These are phyloP conservation scores for Petroica traversi DNA, from an alignment of 2,113 vertebrate species.

Conservation along the genomic window DNA sequence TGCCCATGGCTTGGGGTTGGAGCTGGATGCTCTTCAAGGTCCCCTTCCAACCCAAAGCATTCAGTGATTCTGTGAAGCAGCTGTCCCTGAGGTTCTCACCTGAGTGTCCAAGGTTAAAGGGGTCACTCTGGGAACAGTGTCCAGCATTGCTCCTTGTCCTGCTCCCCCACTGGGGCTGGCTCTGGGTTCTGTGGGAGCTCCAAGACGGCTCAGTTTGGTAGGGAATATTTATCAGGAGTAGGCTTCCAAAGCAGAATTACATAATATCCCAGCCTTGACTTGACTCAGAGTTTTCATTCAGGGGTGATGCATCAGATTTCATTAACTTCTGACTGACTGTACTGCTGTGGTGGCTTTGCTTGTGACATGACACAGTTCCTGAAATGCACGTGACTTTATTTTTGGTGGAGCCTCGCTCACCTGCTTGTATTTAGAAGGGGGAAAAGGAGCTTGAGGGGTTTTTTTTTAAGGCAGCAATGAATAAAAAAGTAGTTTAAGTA, in stretches of 20 bases:
- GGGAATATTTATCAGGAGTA: neutral
- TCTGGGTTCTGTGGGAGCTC: neutral
- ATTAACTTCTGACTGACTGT: neutral
- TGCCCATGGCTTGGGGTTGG: fast-evolving
- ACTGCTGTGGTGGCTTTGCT: neutral
- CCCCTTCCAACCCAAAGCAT: neutral
- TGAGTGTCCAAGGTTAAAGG: neutral
- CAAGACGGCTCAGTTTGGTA: neutral
- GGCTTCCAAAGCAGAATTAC: neutral
- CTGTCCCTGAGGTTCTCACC: neutral
- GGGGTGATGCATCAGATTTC: neutral
- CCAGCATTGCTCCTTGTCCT: neutral
- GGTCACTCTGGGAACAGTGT: fast-evolving
- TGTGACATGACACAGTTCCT: neutral
- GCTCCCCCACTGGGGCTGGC: fast-evolving
- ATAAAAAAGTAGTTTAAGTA: neutral
- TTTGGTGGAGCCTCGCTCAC: neutral
- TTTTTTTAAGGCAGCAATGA: neutral
- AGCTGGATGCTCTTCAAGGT: too few species aligned
- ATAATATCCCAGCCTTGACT: fast-evolving
- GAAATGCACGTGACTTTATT: fast-evolving
- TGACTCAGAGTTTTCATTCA: neutral
- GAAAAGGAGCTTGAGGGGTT: fast-evolving
- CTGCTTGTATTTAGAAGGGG: neutral
- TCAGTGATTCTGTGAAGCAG: neutral